Evolutionary conservation across 2,888 invertebrate species (phyloP).

Genomic region (Bembecia ichneumoniformis): DNA sequence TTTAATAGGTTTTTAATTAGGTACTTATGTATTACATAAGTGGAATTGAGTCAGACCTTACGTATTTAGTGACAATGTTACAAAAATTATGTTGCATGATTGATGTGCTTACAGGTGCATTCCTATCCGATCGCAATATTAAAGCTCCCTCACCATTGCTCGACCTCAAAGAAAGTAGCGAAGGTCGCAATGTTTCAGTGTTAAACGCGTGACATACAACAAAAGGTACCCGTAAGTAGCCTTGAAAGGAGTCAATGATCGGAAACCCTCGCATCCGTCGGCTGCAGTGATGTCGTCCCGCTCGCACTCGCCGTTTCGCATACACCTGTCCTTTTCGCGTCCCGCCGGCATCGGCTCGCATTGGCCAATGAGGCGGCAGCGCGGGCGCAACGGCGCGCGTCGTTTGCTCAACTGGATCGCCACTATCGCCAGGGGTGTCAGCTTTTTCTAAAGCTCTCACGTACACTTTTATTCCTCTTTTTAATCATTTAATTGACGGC

Average conservation of each 20-base stretch:
- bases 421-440: slow-evolving; percentile 56
- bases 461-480: slow-evolving; percentile 41
- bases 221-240: slow-evolving; percentile 54
- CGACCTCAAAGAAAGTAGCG: slow-evolving; percentile 62
- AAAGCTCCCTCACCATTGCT: slow-evolving; percentile 6
- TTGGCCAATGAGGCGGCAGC: slow-evolving; percentile 47
- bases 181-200: slow-evolving; percentile 55
- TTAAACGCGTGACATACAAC: slow-evolving; percentile 55
- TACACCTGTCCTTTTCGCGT: slow-evolving; percentile 31
- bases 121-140: background rate
- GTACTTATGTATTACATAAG: too few species aligned
- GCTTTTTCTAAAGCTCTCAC: slow-evolving; percentile 59
- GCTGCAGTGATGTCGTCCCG: slow-evolving; percentile 39
- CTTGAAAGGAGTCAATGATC: slow-evolving; percentile 69
- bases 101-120: background rate
- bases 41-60: too few species aligned
- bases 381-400: slow-evolving; percentile 63
- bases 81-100: too few species aligned
- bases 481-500: slow-evolving; percentile 47
- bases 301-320: slow-evolving; percentile 21
- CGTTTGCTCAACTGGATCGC: slow-evolving; percentile 53
- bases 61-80: too few species aligned
- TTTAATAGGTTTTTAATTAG: too few species aligned
- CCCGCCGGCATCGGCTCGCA: slow-evolving; percentile 31
- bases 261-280: slow-evolving; percentile 67